Percentiles rank a stretch among this genome's conserved stretches.
Conservation (phyloP, 2,113 vertebrate genomes). For the Nanger granti region DNA sequence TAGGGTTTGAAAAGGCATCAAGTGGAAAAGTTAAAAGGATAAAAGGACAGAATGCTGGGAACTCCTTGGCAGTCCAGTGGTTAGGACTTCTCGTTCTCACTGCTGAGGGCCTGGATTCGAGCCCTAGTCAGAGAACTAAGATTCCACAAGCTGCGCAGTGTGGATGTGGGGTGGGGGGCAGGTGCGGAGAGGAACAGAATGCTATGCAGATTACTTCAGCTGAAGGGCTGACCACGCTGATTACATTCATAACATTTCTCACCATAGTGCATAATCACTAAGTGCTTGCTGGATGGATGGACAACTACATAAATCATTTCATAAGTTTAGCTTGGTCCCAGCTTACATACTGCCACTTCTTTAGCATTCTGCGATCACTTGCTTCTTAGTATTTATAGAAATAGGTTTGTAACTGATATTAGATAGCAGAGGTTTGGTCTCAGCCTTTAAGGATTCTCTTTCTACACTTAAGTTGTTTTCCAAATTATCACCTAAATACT, state of each 20-base stretch:
- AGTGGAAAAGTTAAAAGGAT: neutral
- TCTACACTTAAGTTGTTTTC: neutral
- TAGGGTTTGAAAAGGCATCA: neutral
- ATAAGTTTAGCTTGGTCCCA: neutral
- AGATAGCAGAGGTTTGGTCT: neutral
- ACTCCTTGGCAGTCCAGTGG: neutral
- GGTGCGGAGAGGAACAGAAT: neutral
- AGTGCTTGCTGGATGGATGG: neutral
- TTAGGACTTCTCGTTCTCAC: neutral
- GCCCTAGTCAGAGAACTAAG: neutral
- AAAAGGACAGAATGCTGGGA: neutral
- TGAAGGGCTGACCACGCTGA: neutral
- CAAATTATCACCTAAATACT: slow-evolving; percentile 10
- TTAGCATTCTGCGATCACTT: neutral
- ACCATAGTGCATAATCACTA: neutral
- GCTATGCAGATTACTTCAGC: neutral
- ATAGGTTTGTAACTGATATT: neutral
- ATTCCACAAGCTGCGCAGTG: neutral
- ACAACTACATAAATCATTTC: neutral
- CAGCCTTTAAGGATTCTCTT: neutral
- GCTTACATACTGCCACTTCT: neutral
- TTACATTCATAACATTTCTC: neutral
- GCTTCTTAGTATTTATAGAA: neutral
- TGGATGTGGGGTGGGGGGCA: neutral
- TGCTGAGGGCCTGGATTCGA: neutral